phyloP scores from a whole-genome alignment of 2,113 vertebrate species.

The Toxotes jaculatrix region DNA sequence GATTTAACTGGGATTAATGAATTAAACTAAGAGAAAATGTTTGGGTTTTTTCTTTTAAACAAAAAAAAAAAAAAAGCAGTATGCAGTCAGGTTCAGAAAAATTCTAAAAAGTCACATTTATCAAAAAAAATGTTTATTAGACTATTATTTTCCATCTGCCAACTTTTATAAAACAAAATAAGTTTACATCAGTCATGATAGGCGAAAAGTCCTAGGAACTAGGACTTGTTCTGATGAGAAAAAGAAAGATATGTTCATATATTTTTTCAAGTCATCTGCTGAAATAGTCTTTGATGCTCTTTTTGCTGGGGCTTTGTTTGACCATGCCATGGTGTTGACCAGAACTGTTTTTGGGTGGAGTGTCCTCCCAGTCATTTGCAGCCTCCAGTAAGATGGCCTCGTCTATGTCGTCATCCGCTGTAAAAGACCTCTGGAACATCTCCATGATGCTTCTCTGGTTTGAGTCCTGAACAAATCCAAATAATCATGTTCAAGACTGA shows the following conservation, averaged over 20 bases:
- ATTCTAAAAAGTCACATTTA: slow-evolving; percentile 11
- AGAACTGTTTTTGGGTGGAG: slow-evolving; percentile 46
- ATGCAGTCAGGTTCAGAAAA: not conserved
- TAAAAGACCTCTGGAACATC: slow-evolving; percentile 91
- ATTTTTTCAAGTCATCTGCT: slow-evolving; percentile 25
- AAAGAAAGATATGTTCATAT: not conserved
- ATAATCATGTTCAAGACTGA: not conserved
- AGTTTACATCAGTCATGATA: slow-evolving; percentile 58
- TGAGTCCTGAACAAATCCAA: slow-evolving; percentile 76
- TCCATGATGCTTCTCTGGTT: slow-evolving; percentile 88
- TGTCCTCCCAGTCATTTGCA: slow-evolving; percentile 82
- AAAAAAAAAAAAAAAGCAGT: not conserved
- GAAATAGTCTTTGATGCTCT: slow-evolving; percentile 73
- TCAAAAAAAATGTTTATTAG: slow-evolving; percentile 14
- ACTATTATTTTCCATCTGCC: not conserved
- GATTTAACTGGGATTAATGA: not conserved
- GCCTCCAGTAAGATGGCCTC: slow-evolving; percentile 83
- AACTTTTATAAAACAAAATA: not conserved
- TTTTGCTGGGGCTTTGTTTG: slow-evolving; percentile 74
- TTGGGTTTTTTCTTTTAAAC: not conserved
- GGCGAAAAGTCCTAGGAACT: not conserved
- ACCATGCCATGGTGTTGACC: slow-evolving; percentile 16
- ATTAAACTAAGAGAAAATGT: not conserved
- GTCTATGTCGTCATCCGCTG: slow-evolving; percentile 79
- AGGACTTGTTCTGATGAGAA: not conserved